Percentiles rank a stretch among this genome's conserved stretches.
Conservation (phyloP, 2,113 vertebrate genomes). For the Psephotus haematonotus region DNA sequence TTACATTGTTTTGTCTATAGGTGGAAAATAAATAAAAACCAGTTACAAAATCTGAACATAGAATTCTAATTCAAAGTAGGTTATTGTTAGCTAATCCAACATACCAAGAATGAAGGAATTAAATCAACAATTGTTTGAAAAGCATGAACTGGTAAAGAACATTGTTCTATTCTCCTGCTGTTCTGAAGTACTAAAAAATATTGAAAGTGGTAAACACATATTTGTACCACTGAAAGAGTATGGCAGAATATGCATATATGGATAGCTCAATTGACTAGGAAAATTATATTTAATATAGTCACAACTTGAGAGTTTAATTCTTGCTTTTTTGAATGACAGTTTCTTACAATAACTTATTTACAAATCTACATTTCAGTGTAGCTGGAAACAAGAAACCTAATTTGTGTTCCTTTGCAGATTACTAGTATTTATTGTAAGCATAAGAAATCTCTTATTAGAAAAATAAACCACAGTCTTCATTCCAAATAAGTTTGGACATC, state of each 20-base stretch:
- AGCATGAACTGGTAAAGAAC: background rate
- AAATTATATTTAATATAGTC: background rate
- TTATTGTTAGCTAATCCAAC: background rate
- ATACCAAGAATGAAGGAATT: background rate
- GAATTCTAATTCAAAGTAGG: background rate
- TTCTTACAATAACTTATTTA: background rate
- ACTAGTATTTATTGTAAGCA: background rate
- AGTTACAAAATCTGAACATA: background rate
- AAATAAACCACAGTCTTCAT: background rate
- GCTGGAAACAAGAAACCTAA: background rate
- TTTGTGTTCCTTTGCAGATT: background rate
- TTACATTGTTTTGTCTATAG: background rate
- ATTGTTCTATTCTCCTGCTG: background rate
- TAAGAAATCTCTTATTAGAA: background rate
- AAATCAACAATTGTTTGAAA: background rate
- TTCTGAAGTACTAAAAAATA: background rate
- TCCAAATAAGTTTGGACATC: background rate
- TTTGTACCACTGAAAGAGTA: background rate
- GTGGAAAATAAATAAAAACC: background rate
- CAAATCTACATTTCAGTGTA: background rate
- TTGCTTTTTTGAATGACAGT: background rate
- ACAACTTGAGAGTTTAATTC: background rate
- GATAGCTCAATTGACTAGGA: background rate
- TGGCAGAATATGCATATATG: background rate
- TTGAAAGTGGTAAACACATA: background rate